Evolutionary conservation across 2,113 vertebrate genomes (phyloP), one percentile per base, ranked within the genome.

Genomic region (Gymnocephalus cernua): DNA sequence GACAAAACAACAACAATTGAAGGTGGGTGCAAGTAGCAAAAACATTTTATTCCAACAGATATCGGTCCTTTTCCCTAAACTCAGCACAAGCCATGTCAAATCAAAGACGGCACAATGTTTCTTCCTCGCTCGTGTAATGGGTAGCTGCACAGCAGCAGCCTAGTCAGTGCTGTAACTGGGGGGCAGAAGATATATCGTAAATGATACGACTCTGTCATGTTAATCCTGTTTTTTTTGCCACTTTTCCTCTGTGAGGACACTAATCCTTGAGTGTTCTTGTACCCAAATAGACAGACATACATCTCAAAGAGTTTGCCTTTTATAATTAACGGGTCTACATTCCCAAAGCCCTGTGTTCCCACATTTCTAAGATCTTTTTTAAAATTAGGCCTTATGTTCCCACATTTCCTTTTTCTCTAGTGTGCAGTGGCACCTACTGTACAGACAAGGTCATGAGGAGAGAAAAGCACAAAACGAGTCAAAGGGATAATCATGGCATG

Each of bases 381-480:
- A n/a, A n/a, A n/a, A n/a, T n/a, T n/a, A n/a, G n/a, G n/a, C n/a
- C n/a, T n/a, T n/a, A n/a, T n/a, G n/a, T n/a, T n/a, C n/a, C n/a
- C n/a, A n/a, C n/a, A n/a, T n/a, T n/a, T n/a, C n/a, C n/a, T n/a
- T n/a, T n/a, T n/a, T n/a, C n/a, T n/a, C n/a, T n/a, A n/a, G n/a
- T n/a, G n/a, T n/a, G n/a, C n/a, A n/a, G 5, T 3, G 3, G 41
- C 25, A 45, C 38, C 11, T 10, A 10, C 38, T 41, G 38, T 41
- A 19, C 8, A 18, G 19, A 59, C 54, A 59, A 47, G 4, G 21
- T 73, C 45, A 57, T 41, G 18, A 47, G 38, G 27, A 67, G 66
- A 74, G 48, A 75, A 66, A 79, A 75, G 84, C 84, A 82, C 79
- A 86, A 74, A 74, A 63, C 7, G 13, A 59, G 16, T 59, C 23